Base-by-base conservation (phyloP, 2,113 vertebrate species). In the Ptilorrhoa leucosticta region DNA sequence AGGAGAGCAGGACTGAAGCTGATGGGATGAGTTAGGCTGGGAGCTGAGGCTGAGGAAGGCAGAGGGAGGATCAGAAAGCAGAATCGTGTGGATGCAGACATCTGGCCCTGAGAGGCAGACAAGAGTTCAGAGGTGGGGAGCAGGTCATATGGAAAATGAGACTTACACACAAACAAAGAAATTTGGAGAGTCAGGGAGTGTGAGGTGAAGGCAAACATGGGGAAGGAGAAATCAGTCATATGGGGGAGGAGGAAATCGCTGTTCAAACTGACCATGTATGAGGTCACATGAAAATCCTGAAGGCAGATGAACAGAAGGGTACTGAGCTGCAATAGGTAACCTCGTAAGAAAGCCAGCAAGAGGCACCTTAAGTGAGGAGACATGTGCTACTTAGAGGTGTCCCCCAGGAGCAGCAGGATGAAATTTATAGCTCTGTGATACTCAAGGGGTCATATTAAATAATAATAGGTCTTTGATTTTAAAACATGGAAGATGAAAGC, bases 81-180 rank as follows among this genome's bases (percentile, higher is more conserved):
- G 39, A 61, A 63, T 7, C 0, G 0, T 1, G 1, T 14, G 19
- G 10, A 8, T 45, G 42, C 42, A 58, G 27, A 24, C 22, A 57
- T 11, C 19, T 73, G 78, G 78, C 26, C 40, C 42, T 58, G 15
- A 89, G 86, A 45, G 3, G 11, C 35, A 84, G 51, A 27, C 18
- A n/a, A n/a, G 70, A 20, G 15, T 20, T 40, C 2, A 17, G 65
- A 45, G 8, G 40, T 54, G 33, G 22, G 61, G 35, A 79, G 13
- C 24, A 51, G 24, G 20, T 60, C 15, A 13, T 17, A 28, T 1
- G 2, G 39, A 80, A 83, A 50, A 20, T 7, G 61, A 58, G 28
- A 61, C 40, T 47, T 35, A 14, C 8, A 58, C 3, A 8, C 18
- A 64, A 6, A 87, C 7, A 47, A 12, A 79, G 33, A 90, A 64